Percentiles rank a stretch among this genome's conserved stretches.
These are phyloP conservation scores for Pteronura brasiliensis DNA, from an alignment of 2,113 vertebrate genomes.

Conservation along the genomic window DNA sequence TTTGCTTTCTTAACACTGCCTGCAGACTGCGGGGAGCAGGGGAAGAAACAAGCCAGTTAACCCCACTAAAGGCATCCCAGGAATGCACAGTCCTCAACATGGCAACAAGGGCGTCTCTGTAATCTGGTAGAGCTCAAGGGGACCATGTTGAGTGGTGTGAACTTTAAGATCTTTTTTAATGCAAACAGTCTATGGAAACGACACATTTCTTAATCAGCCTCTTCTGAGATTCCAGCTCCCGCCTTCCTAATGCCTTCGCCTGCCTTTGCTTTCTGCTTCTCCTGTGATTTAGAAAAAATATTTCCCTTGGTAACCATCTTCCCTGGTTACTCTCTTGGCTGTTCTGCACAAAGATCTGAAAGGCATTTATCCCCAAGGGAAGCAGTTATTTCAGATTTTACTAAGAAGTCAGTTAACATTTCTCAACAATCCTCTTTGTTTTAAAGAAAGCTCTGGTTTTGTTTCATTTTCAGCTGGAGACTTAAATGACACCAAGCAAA, in stretches of 20 bases:
- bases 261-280: conserved; percentile 78
- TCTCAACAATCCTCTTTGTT: conserved; percentile 83
- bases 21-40: not conserved
- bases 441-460: conserved; percentile 83
- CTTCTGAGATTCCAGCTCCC: conserved; percentile 83
- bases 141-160: not conserved
- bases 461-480: conserved; percentile 84
- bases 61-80: not conserved
- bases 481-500: conserved; percentile 84
- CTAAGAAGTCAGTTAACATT: conserved; percentile 79
- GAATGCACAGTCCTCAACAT: not conserved
- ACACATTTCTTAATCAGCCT: conserved; percentile 64
- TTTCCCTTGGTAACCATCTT: conserved; percentile 75
- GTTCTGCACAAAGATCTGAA: conserved; percentile 78
- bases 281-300: conserved; percentile 61
- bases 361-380: conserved; percentile 79
- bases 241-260: conserved; percentile 82
- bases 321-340: conserved; percentile 72
- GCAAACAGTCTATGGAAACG: conserved; percentile 43
- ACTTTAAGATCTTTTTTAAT: conserved; percentile 45
- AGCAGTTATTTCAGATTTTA: conserved; percentile 79
- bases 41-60: not conserved
- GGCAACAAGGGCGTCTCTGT: not conserved
- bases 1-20: not conserved
- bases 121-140: conserved; percentile 41